Evolutionary conservation across 2,113 vertebrate genomes (phyloP), one percentile per base, ranked within the genome.

Genomic region (Natator depressus): DNA sequence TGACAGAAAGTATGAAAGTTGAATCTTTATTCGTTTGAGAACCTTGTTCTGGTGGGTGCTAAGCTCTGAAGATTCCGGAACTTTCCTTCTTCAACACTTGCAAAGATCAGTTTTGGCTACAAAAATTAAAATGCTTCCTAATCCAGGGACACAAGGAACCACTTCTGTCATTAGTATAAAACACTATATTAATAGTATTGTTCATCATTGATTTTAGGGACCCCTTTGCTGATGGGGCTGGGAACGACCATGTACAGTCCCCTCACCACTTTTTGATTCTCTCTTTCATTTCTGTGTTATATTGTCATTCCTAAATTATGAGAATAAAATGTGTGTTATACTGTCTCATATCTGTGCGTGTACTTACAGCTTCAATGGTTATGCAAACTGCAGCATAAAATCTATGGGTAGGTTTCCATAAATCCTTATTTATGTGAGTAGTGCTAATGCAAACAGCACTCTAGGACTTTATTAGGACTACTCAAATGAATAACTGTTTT

Each of bases 81-180:
- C 0, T 65, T n/a, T 65, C 62, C 6, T 80, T 31, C 6, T 80
- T 80, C n/a, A 38, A 25, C 7, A 46, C 10, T 8, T 46, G 57
- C 65, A 38, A 24, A 0, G 80, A n/a, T 82, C 22, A 85, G 10
- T 6, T 90, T 75, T 20, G 2, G 4, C 79, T 75, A 9, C 78
- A 91, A 47, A 86, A 55, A 10, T 6, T 24, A 89, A 42, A 94
- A 55, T 82, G 2, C 17, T 47, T 14, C 13, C 65, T 84, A 38
- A 76, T 13, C 89, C 2, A 7, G 49, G 57, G 49, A 5, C 1
- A 16, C 9, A 35, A 19, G 54, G 47, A 51, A 4, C 0, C 3
- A 17, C 20, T 80, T 89, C 85, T 51, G 14, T 19, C 35, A 35
- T 65, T 31, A 65, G 62, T 35, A n/a, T 10, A 65, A 29, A 65